These are phyloP conservation scores for Clarias fuscus DNA, from an alignment of 2,797 vertebrate genomes.

Conservation along the genomic window DNA sequence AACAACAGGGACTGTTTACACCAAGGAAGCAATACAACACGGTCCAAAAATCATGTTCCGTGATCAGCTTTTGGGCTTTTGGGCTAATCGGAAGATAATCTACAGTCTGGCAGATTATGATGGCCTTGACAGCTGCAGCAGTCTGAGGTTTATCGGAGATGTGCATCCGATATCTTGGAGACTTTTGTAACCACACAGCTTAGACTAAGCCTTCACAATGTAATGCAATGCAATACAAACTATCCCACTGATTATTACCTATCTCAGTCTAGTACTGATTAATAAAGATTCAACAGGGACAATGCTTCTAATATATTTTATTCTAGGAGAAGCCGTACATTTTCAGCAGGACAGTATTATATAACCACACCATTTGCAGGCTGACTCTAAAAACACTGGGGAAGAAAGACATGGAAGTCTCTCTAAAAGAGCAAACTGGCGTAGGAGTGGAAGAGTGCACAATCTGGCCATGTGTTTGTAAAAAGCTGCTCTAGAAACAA, in stretches of 20 bases:
- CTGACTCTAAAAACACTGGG: slow-evolving; percentile 17
- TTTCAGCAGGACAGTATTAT: neutral
- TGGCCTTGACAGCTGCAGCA: slow-evolving; percentile 11
- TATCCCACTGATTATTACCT: neutral
- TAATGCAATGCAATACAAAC: neutral
- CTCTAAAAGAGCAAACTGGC: slow-evolving; percentile 30
- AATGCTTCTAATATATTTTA: neutral
- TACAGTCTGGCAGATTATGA: slow-evolving; percentile 1
- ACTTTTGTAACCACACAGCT: neutral
- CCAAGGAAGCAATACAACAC: neutral
- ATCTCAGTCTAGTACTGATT: neutral
- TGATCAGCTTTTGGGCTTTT: neutral
- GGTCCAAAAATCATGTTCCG: neutral
- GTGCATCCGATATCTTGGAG: slow-evolving; percentile 24
- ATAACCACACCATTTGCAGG: slow-evolving; percentile 12
- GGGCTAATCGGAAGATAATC: slow-evolving; percentile 2
- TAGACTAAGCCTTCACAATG: neutral
- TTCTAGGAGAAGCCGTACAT: neutral
- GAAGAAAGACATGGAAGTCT: neutral
- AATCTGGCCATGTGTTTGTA: slow-evolving; percentile 26
- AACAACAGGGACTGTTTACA: neutral
- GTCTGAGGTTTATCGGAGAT: slow-evolving; percentile 14
- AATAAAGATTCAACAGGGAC: neutral
- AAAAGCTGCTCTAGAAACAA: slow-evolving; percentile 24
- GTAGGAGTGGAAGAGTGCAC: slow-evolving; percentile 29